phyloP scores from a whole-genome alignment of 2,113 vertebrate species.

The Prochilodus magdalenae region DNA sequence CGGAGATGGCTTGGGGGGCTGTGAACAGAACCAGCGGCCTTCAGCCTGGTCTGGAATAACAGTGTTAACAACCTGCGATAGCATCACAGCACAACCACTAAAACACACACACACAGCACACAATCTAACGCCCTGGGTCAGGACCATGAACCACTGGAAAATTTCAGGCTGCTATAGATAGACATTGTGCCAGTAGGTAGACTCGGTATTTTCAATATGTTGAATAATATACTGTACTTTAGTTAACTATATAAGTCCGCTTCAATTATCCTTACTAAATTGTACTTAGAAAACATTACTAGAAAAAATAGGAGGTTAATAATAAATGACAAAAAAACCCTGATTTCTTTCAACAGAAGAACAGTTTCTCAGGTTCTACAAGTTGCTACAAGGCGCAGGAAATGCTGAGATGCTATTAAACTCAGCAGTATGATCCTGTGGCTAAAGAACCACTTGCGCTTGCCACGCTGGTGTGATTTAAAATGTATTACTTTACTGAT shows the following conservation, averaged over 20 bases:
- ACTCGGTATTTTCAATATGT: background rate
- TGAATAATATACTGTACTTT: background rate
- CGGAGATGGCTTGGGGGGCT: slow-evolving; percentile 56
- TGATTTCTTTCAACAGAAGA: background rate
- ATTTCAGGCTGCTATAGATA: background rate
- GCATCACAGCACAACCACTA: slow-evolving; percentile 6
- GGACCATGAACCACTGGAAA: background rate
- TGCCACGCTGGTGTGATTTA: slow-evolving; percentile 8
- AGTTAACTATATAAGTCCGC: background rate
- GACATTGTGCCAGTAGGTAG: background rate
- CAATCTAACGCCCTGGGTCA: slow-evolving; percentile 47
- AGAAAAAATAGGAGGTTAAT: background rate
- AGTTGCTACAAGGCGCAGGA: background rate
- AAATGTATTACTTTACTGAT: slow-evolving; percentile 32
- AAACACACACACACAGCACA: slow-evolving; percentile 55
- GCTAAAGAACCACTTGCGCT: background rate
- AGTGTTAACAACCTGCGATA: slow-evolving; percentile 70
- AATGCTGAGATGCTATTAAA: background rate
- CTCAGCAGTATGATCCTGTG: slow-evolving; percentile 13
- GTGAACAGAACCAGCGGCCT: slow-evolving; percentile 61
- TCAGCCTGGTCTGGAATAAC: slow-evolving; percentile 71
- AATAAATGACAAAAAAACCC: too few species aligned
- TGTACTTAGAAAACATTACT: too few species aligned
- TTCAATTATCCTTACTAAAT: too few species aligned
- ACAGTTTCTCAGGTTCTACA: background rate